A percentile compares a stretch with the other conserved stretches of the same genome.
Conservation (phyloP, 2,888 invertebrate genomes). For the Phalera bucephala region DNA sequence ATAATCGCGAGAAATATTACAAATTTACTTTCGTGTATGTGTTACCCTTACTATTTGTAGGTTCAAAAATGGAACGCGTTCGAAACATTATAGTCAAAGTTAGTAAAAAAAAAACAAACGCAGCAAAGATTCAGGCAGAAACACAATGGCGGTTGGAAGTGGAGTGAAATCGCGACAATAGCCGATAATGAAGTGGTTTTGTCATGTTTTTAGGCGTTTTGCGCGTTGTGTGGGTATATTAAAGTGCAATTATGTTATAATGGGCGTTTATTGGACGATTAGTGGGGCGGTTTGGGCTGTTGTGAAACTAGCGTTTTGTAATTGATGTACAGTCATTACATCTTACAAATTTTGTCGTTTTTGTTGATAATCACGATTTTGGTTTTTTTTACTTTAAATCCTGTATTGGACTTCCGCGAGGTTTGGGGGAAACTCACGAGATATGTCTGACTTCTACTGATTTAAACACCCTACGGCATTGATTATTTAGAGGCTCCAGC, state of each 20-base stretch:
- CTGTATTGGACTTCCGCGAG: no score
- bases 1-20: constrained; percentile 12
- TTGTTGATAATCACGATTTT: no score
- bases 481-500: no score
- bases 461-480: no score
- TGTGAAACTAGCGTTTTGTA: constrained; percentile 47
- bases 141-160: constrained; percentile 59
- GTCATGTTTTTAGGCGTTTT: constrained; percentile 59
- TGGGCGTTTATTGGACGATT: constrained; percentile 73
- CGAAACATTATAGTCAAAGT: constrained; percentile 14
- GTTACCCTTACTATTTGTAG: constrained; percentile 14
- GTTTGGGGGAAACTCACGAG: no score
- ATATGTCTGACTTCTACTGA: no score
- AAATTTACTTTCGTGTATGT: no score
- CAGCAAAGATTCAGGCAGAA: constrained; percentile 30
- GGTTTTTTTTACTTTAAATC: no score
- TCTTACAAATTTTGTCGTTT: no score
- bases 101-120: constrained; percentile 21
- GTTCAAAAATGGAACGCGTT: constrained; percentile 25
- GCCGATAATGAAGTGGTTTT: constrained; percentile 58
- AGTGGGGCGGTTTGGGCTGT: constrained; percentile 43
- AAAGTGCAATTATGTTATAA: constrained; percentile 74
- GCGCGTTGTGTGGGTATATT: constrained; percentile 68
- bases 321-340: constrained; percentile 25
- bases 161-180: constrained; percentile 68